Percentiles rank a stretch among this genome's conserved stretches.
phyloP scores from a whole-genome alignment of 1,140 invertebrate species.

The Sesamia nonagrioides region DNA sequence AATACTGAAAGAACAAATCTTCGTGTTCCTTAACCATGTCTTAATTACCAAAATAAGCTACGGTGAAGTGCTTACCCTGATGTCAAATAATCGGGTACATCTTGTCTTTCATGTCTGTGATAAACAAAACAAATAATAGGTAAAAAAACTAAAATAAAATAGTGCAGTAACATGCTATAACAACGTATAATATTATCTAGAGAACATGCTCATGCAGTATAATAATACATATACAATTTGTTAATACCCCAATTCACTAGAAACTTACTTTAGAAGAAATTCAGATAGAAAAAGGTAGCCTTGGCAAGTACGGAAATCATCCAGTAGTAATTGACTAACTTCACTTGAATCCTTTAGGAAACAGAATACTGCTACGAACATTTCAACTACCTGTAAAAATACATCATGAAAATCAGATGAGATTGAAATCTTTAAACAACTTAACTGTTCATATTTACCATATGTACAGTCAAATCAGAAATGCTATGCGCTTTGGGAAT shows the following conservation, averaged over 20 bases:
- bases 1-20: no score
- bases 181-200: slow-evolving; percentile 9
- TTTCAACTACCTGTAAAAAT: slow-evolving; percentile 93
- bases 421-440: no score
- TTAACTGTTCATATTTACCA: no score
- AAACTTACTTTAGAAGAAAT: slow-evolving; percentile 96
- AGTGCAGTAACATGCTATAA: slow-evolving; percentile 59
- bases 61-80: slow-evolving; percentile 79
- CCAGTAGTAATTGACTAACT: slow-evolving; percentile 96
- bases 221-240: slow-evolving; percentile 32
- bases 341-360: slow-evolving; percentile 99
- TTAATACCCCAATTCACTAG: slow-evolving; percentile 39
- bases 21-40: no score
- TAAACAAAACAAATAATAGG: slow-evolving; percentile 76
- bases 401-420: not conserved
- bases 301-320: slow-evolving; percentile 98
- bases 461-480: no score
- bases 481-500: no score
- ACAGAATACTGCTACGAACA: slow-evolving; percentile 99
- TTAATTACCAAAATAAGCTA: slow-evolving; percentile 34
- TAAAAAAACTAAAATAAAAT: slow-evolving; percentile 65
- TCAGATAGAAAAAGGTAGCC: slow-evolving; percentile 98
- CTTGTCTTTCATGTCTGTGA: slow-evolving; percentile 85
- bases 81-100: slow-evolving; percentile 86
- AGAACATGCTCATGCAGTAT: slow-evolving; percentile 60